These are phyloP conservation scores for Hetaerina americana DNA, from an alignment of 1,140 invertebrate genomes.

Conservation along the genomic window DNA sequence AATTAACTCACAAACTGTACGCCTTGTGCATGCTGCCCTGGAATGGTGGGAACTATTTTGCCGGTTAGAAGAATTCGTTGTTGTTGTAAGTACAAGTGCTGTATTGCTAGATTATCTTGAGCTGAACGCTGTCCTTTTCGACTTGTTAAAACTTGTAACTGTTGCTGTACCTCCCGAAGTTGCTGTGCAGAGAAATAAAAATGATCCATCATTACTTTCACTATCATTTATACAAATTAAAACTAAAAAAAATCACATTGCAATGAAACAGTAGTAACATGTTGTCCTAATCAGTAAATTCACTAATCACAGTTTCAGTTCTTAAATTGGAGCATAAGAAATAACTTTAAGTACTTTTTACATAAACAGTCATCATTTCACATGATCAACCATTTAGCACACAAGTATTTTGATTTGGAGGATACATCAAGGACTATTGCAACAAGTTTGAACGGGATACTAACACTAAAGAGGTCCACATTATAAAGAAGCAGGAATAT, in stretches of 20 bases:
- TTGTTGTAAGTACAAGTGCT: slow-evolving; percentile 41
- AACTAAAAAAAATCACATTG: neutral
- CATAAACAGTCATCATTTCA: too few relatives aligned
- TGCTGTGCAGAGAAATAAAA: slow-evolving; percentile 24
- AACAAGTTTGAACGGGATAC: too few relatives aligned
- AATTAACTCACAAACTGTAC: slow-evolving; percentile 12
- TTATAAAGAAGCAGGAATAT: too few relatives aligned
- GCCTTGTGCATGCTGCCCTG: slow-evolving; percentile 11
- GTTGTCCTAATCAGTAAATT: too few relatives aligned
- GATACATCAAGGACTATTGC: too few relatives aligned
- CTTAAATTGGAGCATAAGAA: too few relatives aligned
- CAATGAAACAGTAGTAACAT: too few relatives aligned
- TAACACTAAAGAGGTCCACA: too few relatives aligned
- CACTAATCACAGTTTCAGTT: too few relatives aligned
- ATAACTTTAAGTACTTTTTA: too few relatives aligned
- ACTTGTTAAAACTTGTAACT: slow-evolving; percentile 37
- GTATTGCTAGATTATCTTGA: slow-evolving; percentile 34
- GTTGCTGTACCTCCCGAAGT: slow-evolving; percentile 43
- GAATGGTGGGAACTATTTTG: slow-evolving; percentile 42
- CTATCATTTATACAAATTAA: neutral
- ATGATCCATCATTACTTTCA: neutral
- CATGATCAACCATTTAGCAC: too few relatives aligned
- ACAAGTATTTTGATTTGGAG: too few relatives aligned
- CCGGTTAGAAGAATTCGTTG: slow-evolving; percentile 45
- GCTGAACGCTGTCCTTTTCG: slow-evolving; percentile 29